Evolutionary conservation across 2,113 vertebrate species (phyloP).

Genomic region (Corythaeola cristata): DNA sequence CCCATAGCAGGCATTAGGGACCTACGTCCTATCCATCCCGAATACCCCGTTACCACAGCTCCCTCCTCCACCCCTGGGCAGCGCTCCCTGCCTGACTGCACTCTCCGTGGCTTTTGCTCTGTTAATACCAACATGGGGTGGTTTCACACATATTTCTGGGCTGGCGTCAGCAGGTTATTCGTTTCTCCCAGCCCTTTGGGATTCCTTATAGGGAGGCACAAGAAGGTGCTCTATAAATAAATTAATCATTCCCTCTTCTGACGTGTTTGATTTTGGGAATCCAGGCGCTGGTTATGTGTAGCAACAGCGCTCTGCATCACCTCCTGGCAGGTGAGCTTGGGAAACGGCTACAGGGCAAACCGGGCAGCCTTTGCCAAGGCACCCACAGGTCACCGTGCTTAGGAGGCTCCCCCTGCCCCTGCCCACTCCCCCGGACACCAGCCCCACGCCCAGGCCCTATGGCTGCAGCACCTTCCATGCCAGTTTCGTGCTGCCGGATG

Average conservation of each 20-base stretch:
- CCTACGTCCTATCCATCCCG: background rate
- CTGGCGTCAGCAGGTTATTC: background rate
- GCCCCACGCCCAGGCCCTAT: background rate
- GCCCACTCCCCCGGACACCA: background rate
- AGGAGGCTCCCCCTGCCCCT: background rate
- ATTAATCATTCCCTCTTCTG: background rate
- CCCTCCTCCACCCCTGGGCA: background rate
- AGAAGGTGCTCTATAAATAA: background rate
- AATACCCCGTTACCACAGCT: background rate
- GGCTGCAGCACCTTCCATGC: background rate
- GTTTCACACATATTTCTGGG: rapidly evolving
- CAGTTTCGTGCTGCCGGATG: background rate
- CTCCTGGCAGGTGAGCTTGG: rapidly evolving
- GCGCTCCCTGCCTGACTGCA: background rate
- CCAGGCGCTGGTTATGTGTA: rapidly evolving
- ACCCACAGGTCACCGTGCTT: background rate
- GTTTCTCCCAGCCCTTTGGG: background rate
- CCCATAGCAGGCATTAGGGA: background rate
- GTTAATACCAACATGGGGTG: rapidly evolving
- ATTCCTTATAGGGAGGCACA: rapidly evolving
- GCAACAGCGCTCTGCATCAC: background rate
- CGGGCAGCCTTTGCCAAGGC: background rate
- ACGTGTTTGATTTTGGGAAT: background rate
- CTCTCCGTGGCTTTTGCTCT: background rate
- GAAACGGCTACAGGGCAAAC: background rate